Evolutionary conservation across 2,888 invertebrate species (phyloP).

Genomic region (Myathropa florea): DNA sequence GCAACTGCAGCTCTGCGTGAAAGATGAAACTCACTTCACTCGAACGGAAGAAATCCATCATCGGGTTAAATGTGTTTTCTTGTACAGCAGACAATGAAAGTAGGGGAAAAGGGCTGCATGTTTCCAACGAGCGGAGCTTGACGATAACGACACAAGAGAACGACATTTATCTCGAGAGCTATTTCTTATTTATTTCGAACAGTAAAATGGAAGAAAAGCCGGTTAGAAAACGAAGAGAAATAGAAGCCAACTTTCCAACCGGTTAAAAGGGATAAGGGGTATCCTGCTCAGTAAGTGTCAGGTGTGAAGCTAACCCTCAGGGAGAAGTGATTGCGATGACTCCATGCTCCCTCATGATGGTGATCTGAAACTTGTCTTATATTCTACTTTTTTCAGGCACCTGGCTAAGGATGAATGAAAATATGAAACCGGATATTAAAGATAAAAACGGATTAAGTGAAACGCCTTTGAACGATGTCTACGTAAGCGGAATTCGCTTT

Average conservation of each 20-base stretch:
- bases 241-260: slow-evolving; percentile 37
- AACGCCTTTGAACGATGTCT: slow-evolving; percentile 42
- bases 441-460: slow-evolving; percentile 61
- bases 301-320: slow-evolving; percentile 16
- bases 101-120: neutral
- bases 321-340: slow-evolving; percentile 22
- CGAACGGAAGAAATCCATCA: slow-evolving; percentile 65
- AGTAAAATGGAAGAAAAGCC: slow-evolving; percentile 35
- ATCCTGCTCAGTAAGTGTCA: slow-evolving; percentile 1
- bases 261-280: slow-evolving; percentile 24
- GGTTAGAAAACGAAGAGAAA: slow-evolving; percentile 24
- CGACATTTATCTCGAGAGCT: slow-evolving; percentile 43
- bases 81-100: neutral
- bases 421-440: slow-evolving; percentile 63
- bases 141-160: neutral
- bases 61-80: slow-evolving; percentile 44
- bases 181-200: slow-evolving; percentile 47
- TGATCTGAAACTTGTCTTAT: slow-evolving; percentile 7
- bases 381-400: neutral
- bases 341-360: neutral
- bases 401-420: neutral
- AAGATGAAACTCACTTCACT: slow-evolving; percentile 59
- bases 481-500: slow-evolving; percentile 18
- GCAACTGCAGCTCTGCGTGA: slow-evolving; percentile 58
- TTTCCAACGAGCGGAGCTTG: slow-evolving; percentile 6